Evolutionary conservation across 2,888 invertebrate genomes (phyloP).

Genomic region (Coelinius sp.): DNA sequence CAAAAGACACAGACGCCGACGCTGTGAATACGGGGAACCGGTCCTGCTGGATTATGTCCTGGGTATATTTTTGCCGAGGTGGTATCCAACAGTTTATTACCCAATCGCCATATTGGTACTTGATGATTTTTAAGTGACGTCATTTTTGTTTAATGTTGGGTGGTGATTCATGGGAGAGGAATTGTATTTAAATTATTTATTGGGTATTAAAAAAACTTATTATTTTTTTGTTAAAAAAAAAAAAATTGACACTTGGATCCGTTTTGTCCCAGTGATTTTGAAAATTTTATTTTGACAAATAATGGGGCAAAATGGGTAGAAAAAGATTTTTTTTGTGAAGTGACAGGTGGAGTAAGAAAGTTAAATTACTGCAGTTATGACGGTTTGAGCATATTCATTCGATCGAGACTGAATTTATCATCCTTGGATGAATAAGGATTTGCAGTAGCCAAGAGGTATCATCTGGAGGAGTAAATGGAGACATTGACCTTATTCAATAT

Average conservation of each 20-base stretch:
- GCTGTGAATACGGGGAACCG: conserved; percentile 45
- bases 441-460: not conserved
- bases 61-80: conserved; percentile 53
- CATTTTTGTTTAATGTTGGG: conserved; percentile 11
- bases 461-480: not conserved
- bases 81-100: conserved; percentile 30
- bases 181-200: conserved; percentile 3
- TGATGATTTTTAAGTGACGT: conserved; percentile 36
- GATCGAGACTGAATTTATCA: too few species aligned
- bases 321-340: too few species aligned
- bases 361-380: too few species aligned
- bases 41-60: conserved; percentile 53
- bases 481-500: not conserved
- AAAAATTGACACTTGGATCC: too few species aligned
- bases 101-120: conserved; percentile 45
- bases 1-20: conserved; percentile 39
- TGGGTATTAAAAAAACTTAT: too few species aligned
- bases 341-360: too few species aligned
- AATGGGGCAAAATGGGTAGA: too few species aligned
- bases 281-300: too few species aligned
- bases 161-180: conserved; percentile 2
- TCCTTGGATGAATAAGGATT: not conserved
- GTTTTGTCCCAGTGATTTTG: too few species aligned
- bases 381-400: too few species aligned
- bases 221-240: too few species aligned